A percentile compares a stretch with the other conserved stretches of the same genome.
phyloP scores from a whole-genome alignment of 2,797 vertebrate species.

The Xiphophorus birchmanni region DNA sequence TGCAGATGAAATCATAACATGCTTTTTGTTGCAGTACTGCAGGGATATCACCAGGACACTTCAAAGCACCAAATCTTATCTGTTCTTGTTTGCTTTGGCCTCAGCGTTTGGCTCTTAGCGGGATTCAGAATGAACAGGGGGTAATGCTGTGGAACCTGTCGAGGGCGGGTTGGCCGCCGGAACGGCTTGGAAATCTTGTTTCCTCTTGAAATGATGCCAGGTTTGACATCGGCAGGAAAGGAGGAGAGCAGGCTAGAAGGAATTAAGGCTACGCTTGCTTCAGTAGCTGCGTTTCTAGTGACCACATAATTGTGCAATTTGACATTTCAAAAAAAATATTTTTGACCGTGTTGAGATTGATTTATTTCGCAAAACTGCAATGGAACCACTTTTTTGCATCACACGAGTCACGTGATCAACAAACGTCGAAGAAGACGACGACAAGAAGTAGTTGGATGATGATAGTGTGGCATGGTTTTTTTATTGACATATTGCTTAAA shows the following conservation, averaged over 20 bases:
- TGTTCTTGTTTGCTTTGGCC: constrained; percentile 66
- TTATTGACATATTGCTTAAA: too few species aligned
- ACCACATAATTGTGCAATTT: too few species aligned
- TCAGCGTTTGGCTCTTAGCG: constrained; percentile 22
- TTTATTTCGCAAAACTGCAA: too few species aligned
- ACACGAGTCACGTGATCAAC: too few species aligned
- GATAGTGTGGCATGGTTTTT: too few species aligned
- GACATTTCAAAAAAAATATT: too few species aligned
- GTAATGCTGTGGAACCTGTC: constrained; percentile 44
- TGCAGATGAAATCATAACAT: constrained; percentile 37
- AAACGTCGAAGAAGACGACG: too few species aligned
- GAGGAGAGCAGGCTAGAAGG: constrained; percentile 39
- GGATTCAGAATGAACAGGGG: constrained; percentile 52
- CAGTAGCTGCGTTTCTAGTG: neutral
- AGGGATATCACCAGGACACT: constrained; percentile 53
- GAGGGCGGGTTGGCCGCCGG: constrained; percentile 47
- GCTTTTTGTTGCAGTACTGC: constrained; percentile 45
- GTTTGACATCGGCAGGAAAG: constrained; percentile 52
- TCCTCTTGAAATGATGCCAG: constrained; percentile 59
- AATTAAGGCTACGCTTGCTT: constrained; percentile 52
- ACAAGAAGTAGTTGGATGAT: too few species aligned
- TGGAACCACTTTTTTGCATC: too few species aligned
- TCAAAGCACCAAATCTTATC: constrained; percentile 66
- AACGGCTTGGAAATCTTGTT: constrained; percentile 64
- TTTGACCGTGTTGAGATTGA: too few species aligned